These are phyloP conservation scores for Zootoca vivipara DNA, from an alignment of 2,113 vertebrate species.

Conservation along the genomic window DNA sequence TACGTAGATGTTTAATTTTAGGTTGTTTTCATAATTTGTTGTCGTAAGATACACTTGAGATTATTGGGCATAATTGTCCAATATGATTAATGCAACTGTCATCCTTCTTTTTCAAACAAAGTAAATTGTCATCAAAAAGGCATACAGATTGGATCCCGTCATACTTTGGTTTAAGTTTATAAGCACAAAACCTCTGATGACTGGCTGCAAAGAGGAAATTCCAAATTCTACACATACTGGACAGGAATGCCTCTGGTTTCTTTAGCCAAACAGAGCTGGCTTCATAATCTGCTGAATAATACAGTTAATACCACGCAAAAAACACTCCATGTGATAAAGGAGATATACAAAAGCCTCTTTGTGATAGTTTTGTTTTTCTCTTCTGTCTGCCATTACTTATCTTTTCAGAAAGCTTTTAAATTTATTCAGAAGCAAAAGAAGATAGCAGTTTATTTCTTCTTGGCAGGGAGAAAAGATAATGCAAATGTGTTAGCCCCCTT, in stretches of 20 bases:
- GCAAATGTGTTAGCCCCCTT: constrained; percentile 28
- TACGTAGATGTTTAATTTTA: not conserved
- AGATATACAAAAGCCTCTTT: constrained; percentile 24
- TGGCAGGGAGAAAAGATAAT: constrained; percentile 29
- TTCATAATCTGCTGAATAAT: constrained; percentile 49
- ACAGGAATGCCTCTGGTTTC: constrained; percentile 50
- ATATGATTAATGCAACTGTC: constrained; percentile 22
- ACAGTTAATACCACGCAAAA: constrained; percentile 44
- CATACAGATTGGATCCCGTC: constrained; percentile 51
- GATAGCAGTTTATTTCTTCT: constrained; percentile 24
- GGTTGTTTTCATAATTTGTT: not conserved
- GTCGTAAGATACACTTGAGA: not conserved
- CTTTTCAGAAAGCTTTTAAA: constrained; percentile 66
- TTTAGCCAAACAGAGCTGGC: constrained; percentile 41
- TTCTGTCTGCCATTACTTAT: constrained; percentile 50
- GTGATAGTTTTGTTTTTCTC: constrained; percentile 51
- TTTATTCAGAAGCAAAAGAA: constrained; percentile 65
- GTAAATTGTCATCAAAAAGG: constrained; percentile 17
- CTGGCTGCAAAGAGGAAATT: constrained; percentile 41
- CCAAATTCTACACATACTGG: constrained; percentile 44
- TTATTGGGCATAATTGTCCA: not conserved
- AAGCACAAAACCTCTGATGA: constrained; percentile 55
- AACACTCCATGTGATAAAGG: constrained; percentile 41
- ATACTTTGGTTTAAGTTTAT: constrained; percentile 51
- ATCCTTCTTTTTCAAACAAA: constrained; percentile 52